phyloP scores from a whole-genome alignment of 2,797 vertebrate genomes.

The Amniataba percoides region DNA sequence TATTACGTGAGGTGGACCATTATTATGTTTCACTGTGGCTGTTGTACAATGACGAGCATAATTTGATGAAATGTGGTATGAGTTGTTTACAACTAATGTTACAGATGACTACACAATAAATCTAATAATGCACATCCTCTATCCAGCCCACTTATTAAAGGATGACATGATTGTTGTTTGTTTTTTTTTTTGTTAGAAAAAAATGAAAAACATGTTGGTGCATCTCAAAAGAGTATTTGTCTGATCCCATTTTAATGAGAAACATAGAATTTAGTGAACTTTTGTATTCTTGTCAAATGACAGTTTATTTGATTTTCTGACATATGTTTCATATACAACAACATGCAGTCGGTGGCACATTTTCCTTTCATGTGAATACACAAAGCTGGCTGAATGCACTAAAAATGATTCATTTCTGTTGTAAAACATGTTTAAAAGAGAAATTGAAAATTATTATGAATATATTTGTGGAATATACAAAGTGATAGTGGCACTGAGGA shows the following conservation, averaged over 20 bases:
- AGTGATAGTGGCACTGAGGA: neutral
- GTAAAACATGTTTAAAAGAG: conserved; percentile 22
- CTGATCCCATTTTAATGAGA: neutral
- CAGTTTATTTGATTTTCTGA: conserved; percentile 61
- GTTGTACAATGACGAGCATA: neutral
- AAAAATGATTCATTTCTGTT: conserved; percentile 17
- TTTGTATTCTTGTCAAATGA: conserved; percentile 31
- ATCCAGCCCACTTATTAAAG: neutral
- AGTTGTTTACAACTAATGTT: neutral
- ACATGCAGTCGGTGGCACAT: conserved; percentile 41
- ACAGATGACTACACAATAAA: neutral
- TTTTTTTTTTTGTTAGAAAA: neutral
- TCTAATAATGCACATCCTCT: neutral
- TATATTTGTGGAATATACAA: conserved; percentile 27
- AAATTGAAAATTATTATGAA: conserved; percentile 6
- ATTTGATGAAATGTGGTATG: neutral
- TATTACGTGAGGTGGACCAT: neutral
- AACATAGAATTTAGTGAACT: neutral
- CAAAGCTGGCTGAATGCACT: conserved; percentile 6
- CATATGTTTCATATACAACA: conserved; percentile 17
- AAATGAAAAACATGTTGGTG: neutral
- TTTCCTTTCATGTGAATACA: conserved; percentile 31
- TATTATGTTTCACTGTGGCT: neutral
- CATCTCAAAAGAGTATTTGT: neutral
- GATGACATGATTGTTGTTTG: neutral